Percentiles rank a stretch among this genome's conserved stretches.
phyloP scores from a whole-genome alignment of 1,140 invertebrate genomes.

The Samia ricini region DNA sequence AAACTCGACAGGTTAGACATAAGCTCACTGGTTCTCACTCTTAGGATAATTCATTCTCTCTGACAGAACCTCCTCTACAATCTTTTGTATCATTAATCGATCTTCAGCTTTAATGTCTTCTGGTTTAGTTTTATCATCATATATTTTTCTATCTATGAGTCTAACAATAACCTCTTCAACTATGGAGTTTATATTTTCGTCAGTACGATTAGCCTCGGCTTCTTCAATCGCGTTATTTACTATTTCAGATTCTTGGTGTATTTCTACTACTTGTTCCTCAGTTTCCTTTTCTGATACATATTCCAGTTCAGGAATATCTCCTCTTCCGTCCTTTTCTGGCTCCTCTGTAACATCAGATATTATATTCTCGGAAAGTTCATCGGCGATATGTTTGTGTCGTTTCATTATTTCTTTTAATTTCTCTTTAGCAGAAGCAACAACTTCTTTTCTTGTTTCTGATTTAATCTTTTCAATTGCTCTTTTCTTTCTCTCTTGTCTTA shows the following conservation, averaged over 20 bases:
- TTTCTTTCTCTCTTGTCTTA: slow-evolving; percentile 56
- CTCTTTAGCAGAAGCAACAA: slow-evolving; percentile 72
- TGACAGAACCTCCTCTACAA: slow-evolving; percentile 71
- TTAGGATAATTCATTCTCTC: slow-evolving; percentile 63
- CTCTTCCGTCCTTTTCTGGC: slow-evolving; percentile 42
- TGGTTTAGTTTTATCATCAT: slow-evolving; percentile 65
- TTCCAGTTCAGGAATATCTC: slow-evolving; percentile 55
- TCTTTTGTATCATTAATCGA: slow-evolving; percentile 68
- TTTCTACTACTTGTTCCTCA: slow-evolving; percentile 9
- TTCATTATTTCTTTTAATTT: slow-evolving; percentile 75
- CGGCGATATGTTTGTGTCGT: slow-evolving; percentile 67
- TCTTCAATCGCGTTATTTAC: slow-evolving; percentile 13
- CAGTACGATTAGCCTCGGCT: slow-evolving; percentile 32
- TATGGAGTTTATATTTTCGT: slow-evolving; percentile 68
- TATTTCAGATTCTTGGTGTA: slow-evolving; percentile 22
- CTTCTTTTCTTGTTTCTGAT: slow-evolving; percentile 66
- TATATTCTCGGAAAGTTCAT: slow-evolving; percentile 54
- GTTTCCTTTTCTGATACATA: slow-evolving; percentile 12
- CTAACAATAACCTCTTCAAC: slow-evolving; percentile 72
- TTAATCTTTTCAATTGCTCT: slow-evolving; percentile 68
- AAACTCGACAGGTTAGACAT: neutral
- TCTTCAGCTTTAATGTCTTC: slow-evolving; percentile 63
- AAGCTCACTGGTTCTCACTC: neutral
- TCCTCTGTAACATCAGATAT: slow-evolving; percentile 32
- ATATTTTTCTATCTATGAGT: slow-evolving; percentile 70